Conservation (phyloP, 2,113 vertebrate genomes). For the Nerophis lumbriciformis region DNA sequence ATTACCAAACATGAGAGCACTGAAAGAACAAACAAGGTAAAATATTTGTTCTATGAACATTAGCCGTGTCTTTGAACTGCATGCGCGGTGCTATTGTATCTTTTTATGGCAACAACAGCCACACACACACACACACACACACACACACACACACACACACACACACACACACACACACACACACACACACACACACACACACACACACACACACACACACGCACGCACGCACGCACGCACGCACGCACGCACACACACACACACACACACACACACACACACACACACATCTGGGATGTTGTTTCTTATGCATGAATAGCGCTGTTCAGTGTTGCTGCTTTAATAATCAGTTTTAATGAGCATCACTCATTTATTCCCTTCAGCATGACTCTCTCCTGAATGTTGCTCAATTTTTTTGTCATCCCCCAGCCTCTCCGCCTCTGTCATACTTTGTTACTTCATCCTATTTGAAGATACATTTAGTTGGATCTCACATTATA, state of each 20-base stretch:
- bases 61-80: slow-evolving; percentile 12
- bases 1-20: not conserved
- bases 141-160: slow-evolving; percentile 18
- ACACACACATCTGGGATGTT: slow-evolving; percentile 43
- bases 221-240: slow-evolving; percentile 1
- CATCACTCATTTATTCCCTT: slow-evolving; percentile 70
- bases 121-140: slow-evolving; percentile 1
- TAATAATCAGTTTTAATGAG: slow-evolving; percentile 80
- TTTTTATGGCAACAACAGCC: slow-evolving; percentile 31
- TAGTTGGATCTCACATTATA: not conserved
- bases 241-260: slow-evolving; percentile 11
- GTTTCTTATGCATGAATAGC: slow-evolving; percentile 50
- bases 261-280: not conserved
- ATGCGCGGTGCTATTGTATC: not conserved
- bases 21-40: slow-evolving; percentile 6
- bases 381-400: slow-evolving; percentile 48
- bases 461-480: slow-evolving; percentile 28
- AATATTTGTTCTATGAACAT: slow-evolving; percentile 34
- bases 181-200: slow-evolving; percentile 17
- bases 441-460: slow-evolving; percentile 24
- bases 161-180: slow-evolving; percentile 18
- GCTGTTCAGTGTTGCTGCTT: slow-evolving; percentile 67
- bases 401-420: slow-evolving; percentile 27
- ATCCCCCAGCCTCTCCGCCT: slow-evolving; percentile 7
- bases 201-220: slow-evolving; percentile 16